Percentiles rank a stretch among this genome's conserved stretches.
Conservation (phyloP, 2,797 vertebrate species). For the Myoxocephalus aenaeus region DNA sequence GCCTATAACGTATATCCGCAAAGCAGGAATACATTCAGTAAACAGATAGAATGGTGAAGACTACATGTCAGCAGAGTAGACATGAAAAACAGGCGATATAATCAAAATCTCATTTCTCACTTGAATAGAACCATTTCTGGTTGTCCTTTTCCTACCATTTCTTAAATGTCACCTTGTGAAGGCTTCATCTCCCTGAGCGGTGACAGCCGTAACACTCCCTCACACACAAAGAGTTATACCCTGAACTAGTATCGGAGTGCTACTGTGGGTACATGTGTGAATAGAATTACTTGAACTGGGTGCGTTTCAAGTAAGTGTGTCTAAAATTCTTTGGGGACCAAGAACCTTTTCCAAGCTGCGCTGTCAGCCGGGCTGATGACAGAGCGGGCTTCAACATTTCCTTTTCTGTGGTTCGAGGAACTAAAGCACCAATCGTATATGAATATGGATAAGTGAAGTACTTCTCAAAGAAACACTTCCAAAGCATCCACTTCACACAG, state of each 20-base stretch:
- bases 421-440: neutral
- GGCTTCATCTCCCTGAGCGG: neutral
- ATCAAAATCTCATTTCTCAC: conserved; percentile 28
- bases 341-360: neutral
- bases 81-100: neutral
- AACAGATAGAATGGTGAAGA: conserved; percentile 10
- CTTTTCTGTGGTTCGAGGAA: neutral
- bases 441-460: no score
- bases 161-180: conserved; percentile 48
- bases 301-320: neutral
- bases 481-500: neutral
- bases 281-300: neutral
- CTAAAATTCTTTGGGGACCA: no score
- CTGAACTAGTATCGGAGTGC: neutral
- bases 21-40: neutral
- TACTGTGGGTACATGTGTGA: neutral
- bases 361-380: neutral
- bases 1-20: neutral
- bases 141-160: conserved; percentile 41
- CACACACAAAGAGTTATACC: neutral
- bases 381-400: neutral
- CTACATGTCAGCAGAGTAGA: neutral
- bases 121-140: conserved; percentile 28
- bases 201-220: neutral
- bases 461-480: neutral